These are phyloP conservation scores for Bradysia coprophila DNA, from an alignment of 1,140 invertebrate genomes.

Conservation along the genomic window DNA sequence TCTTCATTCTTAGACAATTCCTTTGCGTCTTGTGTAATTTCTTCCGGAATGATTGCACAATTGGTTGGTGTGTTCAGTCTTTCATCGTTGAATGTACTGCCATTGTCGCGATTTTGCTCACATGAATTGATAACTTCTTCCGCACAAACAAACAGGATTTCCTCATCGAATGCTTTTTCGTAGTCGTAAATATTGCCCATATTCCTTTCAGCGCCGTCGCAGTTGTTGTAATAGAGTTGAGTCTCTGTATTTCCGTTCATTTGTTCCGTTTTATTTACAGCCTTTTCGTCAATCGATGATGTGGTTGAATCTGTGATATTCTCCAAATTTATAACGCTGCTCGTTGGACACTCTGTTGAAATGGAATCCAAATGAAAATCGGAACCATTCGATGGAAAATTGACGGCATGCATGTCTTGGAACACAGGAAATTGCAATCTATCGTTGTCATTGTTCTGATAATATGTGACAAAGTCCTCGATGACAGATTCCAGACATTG, in stretches of 20 bases:
- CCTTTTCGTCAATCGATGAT: conserved; percentile 4
- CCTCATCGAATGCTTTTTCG: neutral
- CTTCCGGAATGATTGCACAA: too few relatives aligned
- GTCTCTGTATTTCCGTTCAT: conserved; percentile 1
- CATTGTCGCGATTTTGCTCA: too few relatives aligned
- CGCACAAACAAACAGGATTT: conserved; percentile 2
- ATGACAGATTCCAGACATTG: neutral
- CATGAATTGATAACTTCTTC: conserved; percentile 1
- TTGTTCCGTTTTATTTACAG: conserved; percentile 2
- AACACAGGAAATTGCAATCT: neutral
- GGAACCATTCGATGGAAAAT: neutral
- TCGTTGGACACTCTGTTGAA: too few relatives aligned
- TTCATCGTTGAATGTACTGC: too few relatives aligned
- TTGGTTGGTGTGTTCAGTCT: too few relatives aligned
- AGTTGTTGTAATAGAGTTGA: conserved; percentile 1
- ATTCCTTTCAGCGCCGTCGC: neutral
- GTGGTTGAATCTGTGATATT: conserved; percentile 1
- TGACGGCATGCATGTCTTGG: neutral
- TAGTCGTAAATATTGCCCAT: conserved; percentile 4
- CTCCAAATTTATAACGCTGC: too few relatives aligned
- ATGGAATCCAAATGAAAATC: too few relatives aligned
- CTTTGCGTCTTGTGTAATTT: too few relatives aligned
- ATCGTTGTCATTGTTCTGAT: neutral
- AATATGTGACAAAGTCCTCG: neutral
- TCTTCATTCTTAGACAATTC: too few relatives aligned